phyloP scores from a whole-genome alignment of 2,797 vertebrate genomes.

The Euthynnus affinis region DNA sequence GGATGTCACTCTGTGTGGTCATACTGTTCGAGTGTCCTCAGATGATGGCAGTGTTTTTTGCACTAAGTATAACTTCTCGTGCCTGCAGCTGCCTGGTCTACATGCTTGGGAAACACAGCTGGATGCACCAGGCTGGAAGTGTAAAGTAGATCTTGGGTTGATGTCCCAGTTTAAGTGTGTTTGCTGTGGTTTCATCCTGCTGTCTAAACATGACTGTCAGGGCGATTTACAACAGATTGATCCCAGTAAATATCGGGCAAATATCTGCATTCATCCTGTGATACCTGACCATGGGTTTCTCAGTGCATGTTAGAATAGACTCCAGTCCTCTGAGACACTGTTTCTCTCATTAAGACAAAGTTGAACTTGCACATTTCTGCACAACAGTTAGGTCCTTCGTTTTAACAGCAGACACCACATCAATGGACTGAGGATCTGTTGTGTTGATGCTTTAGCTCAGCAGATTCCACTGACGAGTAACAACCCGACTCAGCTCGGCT shows the following conservation, averaged over 20 bases:
- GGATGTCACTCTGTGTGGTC: slow-evolving; percentile 10
- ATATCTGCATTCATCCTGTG: not conserved
- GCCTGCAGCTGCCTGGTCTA: slow-evolving; percentile 39
- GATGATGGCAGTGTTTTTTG: slow-evolving; percentile 32
- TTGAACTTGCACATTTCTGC: slow-evolving; percentile 17
- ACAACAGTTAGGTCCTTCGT: not conserved
- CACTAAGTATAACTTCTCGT: not conserved
- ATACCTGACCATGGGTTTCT: slow-evolving; percentile 2
- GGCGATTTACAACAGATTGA: not conserved
- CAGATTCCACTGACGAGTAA: slow-evolving; percentile 28
- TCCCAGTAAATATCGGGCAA: not conserved
- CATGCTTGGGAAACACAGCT: slow-evolving; percentile 32
- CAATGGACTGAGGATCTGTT: not conserved
- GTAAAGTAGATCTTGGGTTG: not conserved
- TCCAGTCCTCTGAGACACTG: not conserved
- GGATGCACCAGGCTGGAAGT: not conserved
- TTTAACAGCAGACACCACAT: not conserved
- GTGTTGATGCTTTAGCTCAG: not conserved
- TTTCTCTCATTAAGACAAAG: slow-evolving; percentile 1
- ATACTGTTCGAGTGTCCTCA: slow-evolving; percentile 40
- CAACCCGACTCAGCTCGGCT: not conserved
- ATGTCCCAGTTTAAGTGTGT: not conserved
- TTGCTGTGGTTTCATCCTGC: not conserved
- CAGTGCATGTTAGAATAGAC: not conserved
- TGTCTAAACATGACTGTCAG: not conserved